phyloP scores from a whole-genome alignment of 2,888 invertebrate genomes.

The Anoplius nigerrimus region DNA sequence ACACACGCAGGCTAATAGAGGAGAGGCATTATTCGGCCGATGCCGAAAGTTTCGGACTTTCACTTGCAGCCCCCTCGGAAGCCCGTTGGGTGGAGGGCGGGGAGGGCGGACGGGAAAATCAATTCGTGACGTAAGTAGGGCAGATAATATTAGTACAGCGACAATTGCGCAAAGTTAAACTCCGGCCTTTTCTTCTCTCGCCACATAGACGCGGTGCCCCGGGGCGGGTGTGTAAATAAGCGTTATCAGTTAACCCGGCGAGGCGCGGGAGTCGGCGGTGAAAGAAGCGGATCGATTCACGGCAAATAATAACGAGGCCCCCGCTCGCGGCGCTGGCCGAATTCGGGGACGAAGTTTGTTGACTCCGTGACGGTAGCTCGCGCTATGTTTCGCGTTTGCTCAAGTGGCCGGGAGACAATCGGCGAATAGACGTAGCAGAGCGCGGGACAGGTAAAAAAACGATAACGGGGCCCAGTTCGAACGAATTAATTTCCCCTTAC shows the following conservation, averaged over 20 bases:
- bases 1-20: too few species aligned
- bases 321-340: conserved; percentile 9
- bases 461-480: conserved; percentile 5
- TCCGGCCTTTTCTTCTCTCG: conserved; percentile 16
- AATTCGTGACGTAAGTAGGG: conserved; percentile 10
- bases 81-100: too few species aligned
- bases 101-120: neutral
- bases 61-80: too few species aligned
- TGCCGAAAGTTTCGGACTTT: too few species aligned
- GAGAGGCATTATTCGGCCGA: too few species aligned
- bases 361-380: conserved; percentile 10
- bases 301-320: conserved; percentile 25
- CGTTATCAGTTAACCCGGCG: conserved; percentile 30
- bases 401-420: conserved; percentile 41
- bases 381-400: conserved; percentile 32
- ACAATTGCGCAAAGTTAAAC: conserved; percentile 35
- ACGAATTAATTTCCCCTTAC: conserved; percentile 3
- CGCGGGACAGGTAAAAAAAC: neutral
- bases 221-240: conserved; percentile 15
- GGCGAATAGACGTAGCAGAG: conserved; percentile 27
- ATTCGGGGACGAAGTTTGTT: conserved; percentile 27
- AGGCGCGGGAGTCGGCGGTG: conserved; percentile 1
- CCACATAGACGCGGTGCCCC: conserved; percentile 21
- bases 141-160: conserved; percentile 26
- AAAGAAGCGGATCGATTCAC: conserved; percentile 7